Base-by-base conservation (phyloP, 1,140 invertebrate species). In the Drosophila pachea region DNA sequence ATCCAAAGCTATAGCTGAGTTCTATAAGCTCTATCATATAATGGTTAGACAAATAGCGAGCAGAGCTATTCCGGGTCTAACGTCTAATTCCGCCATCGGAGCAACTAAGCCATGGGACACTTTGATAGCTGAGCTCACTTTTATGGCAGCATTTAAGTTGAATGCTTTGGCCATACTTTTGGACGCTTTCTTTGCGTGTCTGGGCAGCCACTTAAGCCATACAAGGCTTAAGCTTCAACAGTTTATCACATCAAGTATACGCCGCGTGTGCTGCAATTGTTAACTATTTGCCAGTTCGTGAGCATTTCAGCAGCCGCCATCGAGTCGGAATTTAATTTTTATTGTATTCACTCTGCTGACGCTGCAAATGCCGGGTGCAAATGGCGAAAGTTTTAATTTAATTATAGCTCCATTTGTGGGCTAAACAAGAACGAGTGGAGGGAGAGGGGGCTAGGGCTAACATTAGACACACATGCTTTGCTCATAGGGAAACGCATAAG, bases 341-440 rank as follows among this genome's bases (percentile, higher is more conserved):
- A 48, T 56, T 58, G 61, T 55, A 54, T 48, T 9, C 22, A 43
- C 56, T 49, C 8, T 32, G 31, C 29, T 42, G 9, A n/a, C 22
- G 22, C 1, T 43, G 6, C 42, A 14, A 43, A 43, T 43, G 49
- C 52, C 49, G 42, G 36, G 56, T 9, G 45, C 45, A 74, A 78
- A 73, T 71, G 70, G 81, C 40, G 67, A 77, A 81, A 86, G 70
- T 86, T 86, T 86, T 86, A 81, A 86, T 86, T 86, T 86, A 86
- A 86, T 86, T 86, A 86, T 86, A 86, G 76, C 79, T 86, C 59
- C 76, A 74, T 86, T 77, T 81, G 76, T 67, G 81, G 74, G 31
- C 32, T 8, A 50, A 33, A n/a, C n/a, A 45, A 8, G 7, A 7
- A 29, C 7, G 42, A 2, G n/a, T 4, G 16, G 42, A 6, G n/a